A percentile compares a stretch with the other conserved stretches of the same genome.
Evolutionary conservation across 1,140 invertebrate species (phyloP).

Genomic region (Stegodyphus mimosarum): DNA sequence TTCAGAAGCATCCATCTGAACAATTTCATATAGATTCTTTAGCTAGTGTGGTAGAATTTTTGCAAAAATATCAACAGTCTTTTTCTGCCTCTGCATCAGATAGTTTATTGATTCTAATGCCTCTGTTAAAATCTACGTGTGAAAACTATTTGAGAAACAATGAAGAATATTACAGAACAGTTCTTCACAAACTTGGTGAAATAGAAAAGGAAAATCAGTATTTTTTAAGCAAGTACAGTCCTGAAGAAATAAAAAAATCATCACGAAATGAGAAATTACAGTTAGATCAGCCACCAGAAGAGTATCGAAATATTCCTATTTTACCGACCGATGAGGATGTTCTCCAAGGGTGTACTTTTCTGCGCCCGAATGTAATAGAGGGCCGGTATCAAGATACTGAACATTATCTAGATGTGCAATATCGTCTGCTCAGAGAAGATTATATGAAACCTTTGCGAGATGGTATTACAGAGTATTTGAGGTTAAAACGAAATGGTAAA

Average conservation of each 20-base stretch:
- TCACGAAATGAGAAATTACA: neutral
- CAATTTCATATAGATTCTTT: slow-evolving; percentile 6
- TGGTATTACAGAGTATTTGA: slow-evolving; percentile 61
- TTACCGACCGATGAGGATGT: slow-evolving; percentile 51
- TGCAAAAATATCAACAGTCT: neutral
- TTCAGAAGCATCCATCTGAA: neutral
- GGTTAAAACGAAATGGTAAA: neutral
- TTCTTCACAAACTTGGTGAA: neutral
- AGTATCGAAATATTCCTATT: slow-evolving; percentile 59
- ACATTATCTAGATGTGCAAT: slow-evolving; percentile 83
- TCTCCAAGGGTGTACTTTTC: slow-evolving; percentile 65
- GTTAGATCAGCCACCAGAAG: slow-evolving; percentile 26
- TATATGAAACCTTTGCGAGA: slow-evolving; percentile 68
- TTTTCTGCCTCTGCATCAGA: slow-evolving; percentile 2
- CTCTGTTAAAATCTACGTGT: neutral
- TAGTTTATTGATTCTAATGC: neutral
- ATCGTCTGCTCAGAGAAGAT: slow-evolving; percentile 81
- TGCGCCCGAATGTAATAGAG: slow-evolving; percentile 74
- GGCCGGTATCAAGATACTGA: slow-evolving; percentile 75
- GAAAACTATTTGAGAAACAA: neutral
- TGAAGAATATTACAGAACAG: too few species aligned
- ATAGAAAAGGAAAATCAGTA: neutral
- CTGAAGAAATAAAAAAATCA: neutral
- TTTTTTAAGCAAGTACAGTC: neutral
- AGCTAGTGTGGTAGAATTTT: neutral